Percentiles rank a stretch among this genome's conserved stretches.
These are phyloP conservation scores for Sciurus niger DNA, from an alignment of 2,113 vertebrate species.

Conservation along the genomic window DNA sequence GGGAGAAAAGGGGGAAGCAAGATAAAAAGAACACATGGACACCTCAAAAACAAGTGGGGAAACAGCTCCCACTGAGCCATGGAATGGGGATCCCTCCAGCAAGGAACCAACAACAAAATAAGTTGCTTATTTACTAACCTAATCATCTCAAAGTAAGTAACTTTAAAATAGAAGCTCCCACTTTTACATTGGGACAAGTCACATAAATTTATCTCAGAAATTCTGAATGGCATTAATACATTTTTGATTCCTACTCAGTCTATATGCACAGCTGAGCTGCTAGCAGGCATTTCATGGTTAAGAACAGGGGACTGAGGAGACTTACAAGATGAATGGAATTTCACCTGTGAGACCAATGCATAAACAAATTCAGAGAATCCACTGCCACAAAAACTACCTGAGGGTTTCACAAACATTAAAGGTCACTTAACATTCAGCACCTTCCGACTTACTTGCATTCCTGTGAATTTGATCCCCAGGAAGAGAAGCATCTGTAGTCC, in stretches of 20 bases:
- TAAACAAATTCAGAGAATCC: neutral
- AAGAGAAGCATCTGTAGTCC: conserved; percentile 73
- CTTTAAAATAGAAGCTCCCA: neutral
- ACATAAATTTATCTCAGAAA: neutral
- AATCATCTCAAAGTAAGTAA: conserved; percentile 41
- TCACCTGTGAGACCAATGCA: conserved; percentile 32
- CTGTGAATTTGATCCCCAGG: conserved; percentile 77
- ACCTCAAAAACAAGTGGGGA: neutral
- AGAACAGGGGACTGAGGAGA: neutral
- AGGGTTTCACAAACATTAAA: conserved; percentile 57
- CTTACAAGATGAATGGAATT: conserved; percentile 42
- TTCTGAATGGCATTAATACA: neutral
- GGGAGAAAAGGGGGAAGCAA: neutral
- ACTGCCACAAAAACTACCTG: conserved; percentile 40
- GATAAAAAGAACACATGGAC: neutral
- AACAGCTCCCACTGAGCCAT: neutral
- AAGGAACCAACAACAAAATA: neutral
- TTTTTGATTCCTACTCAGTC: neutral
- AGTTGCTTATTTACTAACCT: neutral
- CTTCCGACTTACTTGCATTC: conserved; percentile 79
- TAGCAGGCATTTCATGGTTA: conserved; percentile 70
- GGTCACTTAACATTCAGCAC: conserved; percentile 50
- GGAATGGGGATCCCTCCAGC: neutral
- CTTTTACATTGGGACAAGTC: neutral
- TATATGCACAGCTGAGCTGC: conserved; percentile 7